Conservation (phyloP, 2,797 vertebrate genomes). For the Melanogrammus aeglefinus region DNA sequence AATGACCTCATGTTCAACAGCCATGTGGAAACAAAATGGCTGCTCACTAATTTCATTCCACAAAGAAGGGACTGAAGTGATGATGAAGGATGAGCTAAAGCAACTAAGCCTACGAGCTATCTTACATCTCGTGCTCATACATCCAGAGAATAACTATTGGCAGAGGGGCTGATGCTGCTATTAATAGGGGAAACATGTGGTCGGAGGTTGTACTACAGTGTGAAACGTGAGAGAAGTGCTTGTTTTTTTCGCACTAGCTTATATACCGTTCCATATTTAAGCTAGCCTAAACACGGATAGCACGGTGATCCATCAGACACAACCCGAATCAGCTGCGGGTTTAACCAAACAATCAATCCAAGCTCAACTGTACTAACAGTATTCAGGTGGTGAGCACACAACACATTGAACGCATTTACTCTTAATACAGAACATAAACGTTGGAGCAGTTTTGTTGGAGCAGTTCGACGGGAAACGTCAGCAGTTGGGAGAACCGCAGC, state of each 20-base stretch:
- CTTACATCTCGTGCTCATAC: not conserved
- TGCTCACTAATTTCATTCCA: not conserved
- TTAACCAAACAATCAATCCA: not conserved
- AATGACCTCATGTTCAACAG: not conserved
- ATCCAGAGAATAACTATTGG: not conserved
- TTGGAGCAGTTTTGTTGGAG: not conserved
- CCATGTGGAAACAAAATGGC: not conserved
- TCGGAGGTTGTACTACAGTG: not conserved
- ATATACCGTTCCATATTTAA: not conserved
- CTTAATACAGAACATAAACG: not conserved
- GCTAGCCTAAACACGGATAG: not conserved
- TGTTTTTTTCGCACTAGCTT: not conserved
- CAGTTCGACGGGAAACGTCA: not conserved
- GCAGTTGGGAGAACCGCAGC: not conserved
- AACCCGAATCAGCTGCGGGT: not conserved
- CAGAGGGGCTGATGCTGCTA: not conserved
- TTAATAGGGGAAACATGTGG: not conserved
- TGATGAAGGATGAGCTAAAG: not conserved
- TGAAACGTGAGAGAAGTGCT: not conserved
- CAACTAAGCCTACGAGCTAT: not conserved
- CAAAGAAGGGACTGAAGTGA: not conserved
- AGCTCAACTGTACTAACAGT: not conserved
- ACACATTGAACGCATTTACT: not conserved
- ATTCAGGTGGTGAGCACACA: not conserved
- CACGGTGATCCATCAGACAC: not conserved